Base-by-base conservation (phyloP, 1,140 invertebrate genomes). In the Drosophila guanche region DNA sequence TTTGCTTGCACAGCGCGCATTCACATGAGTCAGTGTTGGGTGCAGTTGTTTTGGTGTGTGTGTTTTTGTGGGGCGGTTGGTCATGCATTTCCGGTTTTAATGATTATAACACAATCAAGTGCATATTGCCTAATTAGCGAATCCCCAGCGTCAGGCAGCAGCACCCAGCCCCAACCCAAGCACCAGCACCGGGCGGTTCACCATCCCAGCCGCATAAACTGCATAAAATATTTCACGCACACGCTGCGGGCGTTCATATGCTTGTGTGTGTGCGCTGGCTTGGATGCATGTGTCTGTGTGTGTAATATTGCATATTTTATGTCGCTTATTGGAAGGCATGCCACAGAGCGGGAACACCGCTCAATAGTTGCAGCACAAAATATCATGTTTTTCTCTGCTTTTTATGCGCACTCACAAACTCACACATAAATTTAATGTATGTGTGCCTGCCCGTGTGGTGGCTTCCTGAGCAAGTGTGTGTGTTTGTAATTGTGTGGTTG, bases 61-160 rank as follows among this genome's bases (percentile, higher is more conserved):
- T 53, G 50, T 61, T 48, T 40, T 10, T 56, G 27, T 33, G 27
- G 53, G 23, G 63, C 45, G 22, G 45, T 52, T 57, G 59, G 72
- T 71, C 69, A 61, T 77, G 73, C 77, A 86, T 86, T 85, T 74
- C 77, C 74, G 83, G 68, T 74, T 86, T 86, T 88, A 88, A 88
- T 86, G 83, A 88, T 86, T 85, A 85, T 86, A 85, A 78, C 81
- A 86, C 81, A 86, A 86, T 86, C 83, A 79, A 86, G 77, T 86
- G 81, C 81, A 88, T 86, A 86, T 86, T 86, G 81, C 83, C 81
- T 85, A 85, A 85, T 85, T 85, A 85, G 81, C 83, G 81, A 60
- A 57, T 71, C 56, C 45, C 57, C 54, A 48, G 67, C 58, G 47
- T 47, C 59, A 48, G 81, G 53, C 45, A 25, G 14, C 4, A 10